Evolutionary conservation across 1,140 invertebrate genomes (phyloP).

Genomic region (Forficula auricularia): DNA sequence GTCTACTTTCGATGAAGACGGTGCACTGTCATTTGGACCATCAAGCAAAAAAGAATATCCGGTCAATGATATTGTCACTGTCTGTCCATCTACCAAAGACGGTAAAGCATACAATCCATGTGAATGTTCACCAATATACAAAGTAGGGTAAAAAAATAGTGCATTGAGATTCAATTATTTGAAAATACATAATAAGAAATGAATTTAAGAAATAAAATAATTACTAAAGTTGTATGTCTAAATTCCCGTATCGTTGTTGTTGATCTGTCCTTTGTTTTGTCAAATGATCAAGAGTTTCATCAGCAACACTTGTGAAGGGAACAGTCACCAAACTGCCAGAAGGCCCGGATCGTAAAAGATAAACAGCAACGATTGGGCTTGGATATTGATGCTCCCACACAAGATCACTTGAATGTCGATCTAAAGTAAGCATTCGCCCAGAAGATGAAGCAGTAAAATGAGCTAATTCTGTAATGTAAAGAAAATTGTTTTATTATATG

Average conservation of each 20-base stretch:
- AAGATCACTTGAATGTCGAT: conserved; percentile 50
- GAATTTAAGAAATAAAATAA: conserved; percentile 19
- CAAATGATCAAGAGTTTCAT: conserved; percentile 61
- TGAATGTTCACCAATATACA: conserved; percentile 82
- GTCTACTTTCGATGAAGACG: neutral
- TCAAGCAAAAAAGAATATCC: conserved; percentile 43
- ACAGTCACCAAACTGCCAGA: conserved; percentile 62
- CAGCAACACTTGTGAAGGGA: conserved; percentile 78
- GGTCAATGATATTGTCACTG: conserved; percentile 44
- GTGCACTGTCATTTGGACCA: conserved; percentile 34
- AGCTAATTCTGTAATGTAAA: conserved; percentile 44
- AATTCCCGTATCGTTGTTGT: conserved; percentile 27
- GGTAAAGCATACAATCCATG: conserved; percentile 80
- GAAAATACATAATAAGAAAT: no score
- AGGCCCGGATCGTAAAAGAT: conserved; percentile 56
- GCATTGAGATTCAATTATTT: no score
- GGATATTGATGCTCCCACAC: conserved; percentile 74
- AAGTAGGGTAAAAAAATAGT: conserved; percentile 47
- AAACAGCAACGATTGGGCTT: conserved; percentile 82
- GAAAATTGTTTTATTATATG: no score
- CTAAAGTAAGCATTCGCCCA: conserved; percentile 64
- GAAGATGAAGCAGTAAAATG: conserved; percentile 82
- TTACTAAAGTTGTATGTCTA: conserved; percentile 57
- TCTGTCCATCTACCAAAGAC: conserved; percentile 73
- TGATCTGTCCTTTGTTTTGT: conserved; percentile 29